Conservation (phyloP, 2,888 invertebrate species). For the Drosophila kambysellisi region DNA sequence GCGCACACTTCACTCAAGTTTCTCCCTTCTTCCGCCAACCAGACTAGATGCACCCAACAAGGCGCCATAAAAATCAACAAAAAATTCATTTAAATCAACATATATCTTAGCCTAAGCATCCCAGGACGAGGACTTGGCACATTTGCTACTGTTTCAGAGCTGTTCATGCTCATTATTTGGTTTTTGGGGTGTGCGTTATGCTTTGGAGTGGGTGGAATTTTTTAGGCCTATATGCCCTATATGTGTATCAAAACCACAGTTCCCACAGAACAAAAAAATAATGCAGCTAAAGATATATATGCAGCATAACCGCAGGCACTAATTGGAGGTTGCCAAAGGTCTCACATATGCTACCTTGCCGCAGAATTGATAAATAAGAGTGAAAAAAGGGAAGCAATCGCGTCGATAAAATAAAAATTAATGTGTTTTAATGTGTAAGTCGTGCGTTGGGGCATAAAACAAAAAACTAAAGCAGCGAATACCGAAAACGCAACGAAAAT, state of each 20-base stretch:
- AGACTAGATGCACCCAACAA: conserved; percentile 29
- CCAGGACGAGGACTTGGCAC: conserved; percentile 35
- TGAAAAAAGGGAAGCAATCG: conserved; percentile 57
- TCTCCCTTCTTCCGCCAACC: conserved; percentile 16
- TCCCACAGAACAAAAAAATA: conserved; percentile 59
- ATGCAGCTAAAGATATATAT: conserved; percentile 62
- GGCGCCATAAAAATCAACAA: conserved; percentile 79
- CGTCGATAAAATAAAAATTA: conserved; percentile 71
- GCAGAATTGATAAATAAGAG: conserved; percentile 63
- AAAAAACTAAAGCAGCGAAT: conserved; percentile 18
- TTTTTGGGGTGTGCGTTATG: conserved; percentile 14
- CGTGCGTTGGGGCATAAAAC: conserved; percentile 77
- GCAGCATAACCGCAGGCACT: conserved; percentile 58
- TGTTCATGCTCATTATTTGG: conserved; percentile 64
- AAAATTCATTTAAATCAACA: conserved; percentile 79
- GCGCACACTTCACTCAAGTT: conserved; percentile 60
- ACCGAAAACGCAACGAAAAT: conserved; percentile 38
- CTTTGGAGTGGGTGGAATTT: conserved; percentile 28
- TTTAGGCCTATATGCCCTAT: conserved; percentile 59
- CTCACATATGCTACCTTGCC: conserved; percentile 65
- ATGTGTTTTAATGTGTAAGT: conserved; percentile 83
- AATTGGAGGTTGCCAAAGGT: conserved; percentile 78
- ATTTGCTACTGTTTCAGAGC: conserved; percentile 75
- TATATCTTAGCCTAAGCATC: conserved; percentile 64
- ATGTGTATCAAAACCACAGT: conserved; percentile 51